Conservation (phyloP, 2,888 invertebrate genomes). For the Ophion ellenae region DNA sequence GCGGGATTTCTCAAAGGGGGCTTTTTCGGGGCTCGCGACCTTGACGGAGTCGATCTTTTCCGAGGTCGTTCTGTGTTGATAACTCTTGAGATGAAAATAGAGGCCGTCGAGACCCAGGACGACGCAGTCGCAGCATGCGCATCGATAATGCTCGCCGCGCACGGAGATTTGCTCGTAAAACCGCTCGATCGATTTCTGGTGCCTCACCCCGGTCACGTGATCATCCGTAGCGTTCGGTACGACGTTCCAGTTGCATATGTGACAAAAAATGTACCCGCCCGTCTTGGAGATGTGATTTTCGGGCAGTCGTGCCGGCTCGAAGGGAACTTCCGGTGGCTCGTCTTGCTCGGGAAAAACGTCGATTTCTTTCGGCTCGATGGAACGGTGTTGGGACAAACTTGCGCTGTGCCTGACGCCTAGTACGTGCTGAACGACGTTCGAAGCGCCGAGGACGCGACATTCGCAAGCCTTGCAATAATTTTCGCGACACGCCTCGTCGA, state of each 20-base stretch:
- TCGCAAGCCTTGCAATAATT: constrained; percentile 33
- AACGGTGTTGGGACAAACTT: not conserved
- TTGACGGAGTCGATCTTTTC: too few relatives aligned
- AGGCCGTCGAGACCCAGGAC: not conserved
- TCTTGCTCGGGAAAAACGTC: not conserved
- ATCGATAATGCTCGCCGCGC: not conserved
- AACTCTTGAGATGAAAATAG: too few relatives aligned
- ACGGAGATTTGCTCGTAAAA: constrained; percentile 1
- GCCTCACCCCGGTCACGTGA: not conserved
- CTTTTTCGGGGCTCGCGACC: too few relatives aligned
- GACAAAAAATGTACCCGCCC: not conserved
- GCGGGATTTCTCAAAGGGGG: too few relatives aligned
- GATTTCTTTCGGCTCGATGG: not conserved
- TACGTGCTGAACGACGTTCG: constrained; percentile 32
- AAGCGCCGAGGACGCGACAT: constrained; percentile 12
- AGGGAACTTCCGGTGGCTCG: not conserved
- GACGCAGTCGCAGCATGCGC: constrained; percentile 27
- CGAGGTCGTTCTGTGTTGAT: too few relatives aligned
- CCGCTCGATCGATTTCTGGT: not conserved
- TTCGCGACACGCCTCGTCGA: too few relatives aligned
- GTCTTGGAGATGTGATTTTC: not conserved
- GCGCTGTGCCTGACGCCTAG: not conserved
- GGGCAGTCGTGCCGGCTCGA: not conserved
- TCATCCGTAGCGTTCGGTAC: not conserved
- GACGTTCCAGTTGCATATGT: constrained; percentile 11